These are phyloP conservation scores for Drosophila sturtevanti DNA, from an alignment of 1,140 invertebrate species.

Conservation along the genomic window DNA sequence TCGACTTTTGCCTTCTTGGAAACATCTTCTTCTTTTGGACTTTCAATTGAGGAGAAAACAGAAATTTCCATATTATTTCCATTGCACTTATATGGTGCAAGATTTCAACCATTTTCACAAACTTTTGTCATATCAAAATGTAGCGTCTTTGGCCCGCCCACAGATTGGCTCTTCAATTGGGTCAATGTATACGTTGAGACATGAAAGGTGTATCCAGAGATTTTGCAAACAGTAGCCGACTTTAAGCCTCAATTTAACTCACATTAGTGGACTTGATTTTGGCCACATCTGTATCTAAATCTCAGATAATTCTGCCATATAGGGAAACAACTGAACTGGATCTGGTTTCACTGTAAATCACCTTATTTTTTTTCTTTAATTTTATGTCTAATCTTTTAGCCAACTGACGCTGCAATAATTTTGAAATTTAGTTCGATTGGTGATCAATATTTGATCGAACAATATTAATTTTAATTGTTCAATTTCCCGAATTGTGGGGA, in stretches of 20 bases:
- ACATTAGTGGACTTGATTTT: constrained; percentile 8
- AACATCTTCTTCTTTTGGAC: constrained; percentile 29
- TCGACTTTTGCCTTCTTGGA: constrained; percentile 44
- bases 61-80: constrained; percentile 62
- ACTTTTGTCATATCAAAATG: constrained; percentile 68
- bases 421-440: too few relatives aligned
- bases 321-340: too few relatives aligned
- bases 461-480: constrained; percentile 1
- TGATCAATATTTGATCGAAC: background rate
- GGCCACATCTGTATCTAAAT: background rate
- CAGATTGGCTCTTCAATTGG: constrained; percentile 4
- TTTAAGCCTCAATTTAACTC: background rate
- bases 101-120: constrained; percentile 54
- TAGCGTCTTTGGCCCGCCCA: constrained; percentile 1
- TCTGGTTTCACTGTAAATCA: background rate
- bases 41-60: constrained; percentile 39
- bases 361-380: background rate
- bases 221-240: background rate
- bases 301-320: background rate
- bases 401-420: too few relatives aligned
- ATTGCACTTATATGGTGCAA: constrained; percentile 55
- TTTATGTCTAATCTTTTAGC: background rate
- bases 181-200: background rate
- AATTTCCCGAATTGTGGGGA: background rate
- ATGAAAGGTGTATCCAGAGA: background rate